Evolutionary conservation across 2,797 vertebrate genomes (phyloP).

Genomic region (Danio albolineatus): DNA sequence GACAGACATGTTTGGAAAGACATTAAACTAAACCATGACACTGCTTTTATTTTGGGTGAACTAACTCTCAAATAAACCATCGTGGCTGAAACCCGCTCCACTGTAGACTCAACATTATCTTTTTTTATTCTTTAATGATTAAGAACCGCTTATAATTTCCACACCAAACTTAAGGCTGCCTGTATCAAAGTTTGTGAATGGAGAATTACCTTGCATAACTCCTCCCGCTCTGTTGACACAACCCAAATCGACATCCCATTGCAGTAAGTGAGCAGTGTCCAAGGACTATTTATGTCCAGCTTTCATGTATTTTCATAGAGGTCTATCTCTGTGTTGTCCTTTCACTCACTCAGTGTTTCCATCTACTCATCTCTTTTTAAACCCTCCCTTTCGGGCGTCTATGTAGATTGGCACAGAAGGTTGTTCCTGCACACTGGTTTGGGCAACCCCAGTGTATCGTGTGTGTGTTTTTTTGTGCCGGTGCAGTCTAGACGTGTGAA

Average conservation of each 20-base stretch:
- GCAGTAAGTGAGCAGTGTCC: not conserved
- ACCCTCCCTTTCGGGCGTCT: slow-evolving; percentile 4
- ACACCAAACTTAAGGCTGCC: not conserved
- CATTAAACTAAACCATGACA: not conserved
- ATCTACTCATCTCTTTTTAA: slow-evolving; percentile 16
- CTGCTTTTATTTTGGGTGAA: not conserved
- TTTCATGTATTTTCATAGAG: slow-evolving; percentile 14
- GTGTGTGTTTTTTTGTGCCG: slow-evolving; percentile 4
- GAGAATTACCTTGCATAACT: not conserved
- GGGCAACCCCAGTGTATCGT: slow-evolving; percentile 12
- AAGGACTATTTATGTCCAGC: slow-evolving; percentile 9
- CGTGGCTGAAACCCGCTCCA: not conserved
- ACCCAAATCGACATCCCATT: not conserved
- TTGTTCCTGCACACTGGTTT: slow-evolving; percentile 12
- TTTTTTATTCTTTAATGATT: not conserved
- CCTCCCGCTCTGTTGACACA: not conserved
- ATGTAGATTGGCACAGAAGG: slow-evolving; percentile 11
- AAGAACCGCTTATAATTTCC: not conserved
- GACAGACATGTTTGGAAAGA: not conserved
- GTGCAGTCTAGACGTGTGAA: slow-evolving; percentile 56
- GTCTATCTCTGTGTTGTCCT: slow-evolving; percentile 35
- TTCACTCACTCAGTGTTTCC: slow-evolving; percentile 21
- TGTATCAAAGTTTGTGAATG: not conserved
- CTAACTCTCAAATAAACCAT: not conserved
- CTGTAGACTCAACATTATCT: not conserved